These are phyloP conservation scores for Melozone crissalis DNA, from an alignment of 2,113 vertebrate genomes.

Conservation along the genomic window DNA sequence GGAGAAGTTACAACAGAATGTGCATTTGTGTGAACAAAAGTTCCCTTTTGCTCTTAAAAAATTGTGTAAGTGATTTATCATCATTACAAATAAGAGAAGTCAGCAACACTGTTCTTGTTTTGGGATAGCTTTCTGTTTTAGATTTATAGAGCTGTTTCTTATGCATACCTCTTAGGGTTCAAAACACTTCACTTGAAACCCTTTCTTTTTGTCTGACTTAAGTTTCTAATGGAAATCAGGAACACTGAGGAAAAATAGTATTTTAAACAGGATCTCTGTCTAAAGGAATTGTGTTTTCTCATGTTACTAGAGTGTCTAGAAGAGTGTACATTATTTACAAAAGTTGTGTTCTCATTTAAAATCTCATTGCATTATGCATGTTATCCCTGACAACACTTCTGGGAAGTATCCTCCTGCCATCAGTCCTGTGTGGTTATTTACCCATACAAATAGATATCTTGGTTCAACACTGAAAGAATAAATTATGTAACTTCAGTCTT, in stretches of 20 bases:
- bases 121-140: neutral
- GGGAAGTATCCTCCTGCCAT: constrained; percentile 48
- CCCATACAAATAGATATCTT: neutral
- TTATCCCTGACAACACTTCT: constrained; percentile 61
- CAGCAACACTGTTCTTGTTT: neutral
- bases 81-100: neutral
- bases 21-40: neutral
- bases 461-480: constrained; percentile 50
- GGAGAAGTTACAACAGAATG: neutral
- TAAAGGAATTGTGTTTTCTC: neutral
- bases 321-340: constrained; percentile 58
- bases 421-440: constrained; percentile 37
- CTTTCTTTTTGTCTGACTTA: neutral
- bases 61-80: neutral
- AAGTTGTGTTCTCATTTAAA: constrained; percentile 66
- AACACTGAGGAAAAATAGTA: neutral
- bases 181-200: neutral
- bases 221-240: neutral
- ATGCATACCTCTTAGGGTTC: neutral
- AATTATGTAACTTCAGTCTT: constrained; percentile 57
- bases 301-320: constrained; percentile 31
- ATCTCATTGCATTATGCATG: constrained; percentile 25
- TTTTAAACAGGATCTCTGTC: neutral
- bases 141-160: neutral
- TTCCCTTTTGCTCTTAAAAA: neutral